Percentiles rank a stretch among this genome's conserved stretches.
Conservation (phyloP, 2,888 invertebrate species). For the Mimas tiliae region DNA sequence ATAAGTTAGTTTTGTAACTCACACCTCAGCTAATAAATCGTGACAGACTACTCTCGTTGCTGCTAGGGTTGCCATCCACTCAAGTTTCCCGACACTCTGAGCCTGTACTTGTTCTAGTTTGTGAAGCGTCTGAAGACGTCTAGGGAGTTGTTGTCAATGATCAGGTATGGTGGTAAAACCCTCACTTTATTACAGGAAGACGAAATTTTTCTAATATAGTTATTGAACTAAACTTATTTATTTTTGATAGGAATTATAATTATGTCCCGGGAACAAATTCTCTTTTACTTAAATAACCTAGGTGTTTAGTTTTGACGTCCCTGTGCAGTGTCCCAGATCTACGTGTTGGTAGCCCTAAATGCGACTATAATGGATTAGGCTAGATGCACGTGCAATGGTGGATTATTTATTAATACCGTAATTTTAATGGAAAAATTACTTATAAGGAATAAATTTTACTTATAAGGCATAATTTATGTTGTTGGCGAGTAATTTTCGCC, state of each 20-base stretch:
- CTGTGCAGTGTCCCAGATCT: background rate
- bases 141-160: too few species aligned
- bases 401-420: slow-evolving; percentile 22
- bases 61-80: background rate
- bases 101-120: too few species aligned
- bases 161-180: too few species aligned
- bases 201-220: too few species aligned
- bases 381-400: slow-evolving; percentile 4
- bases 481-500: slow-evolving; percentile 10
- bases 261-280: too few species aligned
- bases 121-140: too few species aligned
- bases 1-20: slow-evolving; percentile 24
- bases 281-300: too few species aligned
- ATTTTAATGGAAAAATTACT: slow-evolving; percentile 23
- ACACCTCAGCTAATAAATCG: slow-evolving; percentile 10
- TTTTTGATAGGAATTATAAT: too few species aligned
- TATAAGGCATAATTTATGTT: slow-evolving; percentile 22
- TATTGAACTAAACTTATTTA: too few species aligned
- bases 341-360: background rate
- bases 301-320: too few species aligned
- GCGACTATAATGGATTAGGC: slow-evolving; percentile 5
- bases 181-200: too few species aligned
- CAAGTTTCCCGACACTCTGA: background rate
- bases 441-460: slow-evolving; percentile 18
- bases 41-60: background rate